Evolutionary conservation across 2,113 vertebrate genomes (phyloP).

Genomic region (Indicator indicator): DNA sequence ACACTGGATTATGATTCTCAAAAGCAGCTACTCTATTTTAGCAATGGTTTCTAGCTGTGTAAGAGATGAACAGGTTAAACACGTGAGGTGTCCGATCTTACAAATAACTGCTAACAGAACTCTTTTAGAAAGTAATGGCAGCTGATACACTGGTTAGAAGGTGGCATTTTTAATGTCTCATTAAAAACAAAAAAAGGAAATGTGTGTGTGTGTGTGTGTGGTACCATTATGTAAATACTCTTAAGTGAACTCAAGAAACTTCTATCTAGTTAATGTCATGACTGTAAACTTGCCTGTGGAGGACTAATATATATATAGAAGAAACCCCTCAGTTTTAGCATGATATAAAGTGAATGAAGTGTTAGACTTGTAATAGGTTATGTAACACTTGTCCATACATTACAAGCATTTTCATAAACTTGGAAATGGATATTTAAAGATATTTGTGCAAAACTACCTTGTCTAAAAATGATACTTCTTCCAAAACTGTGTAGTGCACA

Average conservation of each 20-base stretch:
- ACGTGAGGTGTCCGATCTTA: neutral
- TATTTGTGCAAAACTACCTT: conserved; percentile 26
- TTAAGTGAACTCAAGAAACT: conserved; percentile 4
- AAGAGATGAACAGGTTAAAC: neutral
- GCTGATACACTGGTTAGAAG: conserved; percentile 27
- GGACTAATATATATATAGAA: conserved; percentile 26
- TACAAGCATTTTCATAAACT: conserved; percentile 23
- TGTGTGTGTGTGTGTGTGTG: neutral
- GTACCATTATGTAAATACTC: conserved; percentile 47
- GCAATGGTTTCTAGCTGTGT: neutral
- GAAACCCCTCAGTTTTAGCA: conserved; percentile 41
- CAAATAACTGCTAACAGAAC: neutral
- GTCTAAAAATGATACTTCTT: neutral
- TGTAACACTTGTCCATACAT: conserved; percentile 10
- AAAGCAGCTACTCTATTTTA: conserved; percentile 8
- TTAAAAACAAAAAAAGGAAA: neutral
- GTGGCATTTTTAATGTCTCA: conserved; percentile 40
- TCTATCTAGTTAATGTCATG: conserved; percentile 49
- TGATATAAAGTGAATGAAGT: conserved; percentile 50
- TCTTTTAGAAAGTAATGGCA: conserved; percentile 28
- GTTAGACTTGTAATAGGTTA: conserved; percentile 52
- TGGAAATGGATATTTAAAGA: conserved; percentile 35
- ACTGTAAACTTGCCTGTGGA: conserved; percentile 61
- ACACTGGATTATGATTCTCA: conserved; percentile 24
- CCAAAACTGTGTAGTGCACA: conserved; percentile 15